A percentile compares a stretch with the other conserved stretches of the same genome.
Evolutionary conservation across 1,140 invertebrate genomes (phyloP).

Genomic region (Drosophila lacteicornis): DNA sequence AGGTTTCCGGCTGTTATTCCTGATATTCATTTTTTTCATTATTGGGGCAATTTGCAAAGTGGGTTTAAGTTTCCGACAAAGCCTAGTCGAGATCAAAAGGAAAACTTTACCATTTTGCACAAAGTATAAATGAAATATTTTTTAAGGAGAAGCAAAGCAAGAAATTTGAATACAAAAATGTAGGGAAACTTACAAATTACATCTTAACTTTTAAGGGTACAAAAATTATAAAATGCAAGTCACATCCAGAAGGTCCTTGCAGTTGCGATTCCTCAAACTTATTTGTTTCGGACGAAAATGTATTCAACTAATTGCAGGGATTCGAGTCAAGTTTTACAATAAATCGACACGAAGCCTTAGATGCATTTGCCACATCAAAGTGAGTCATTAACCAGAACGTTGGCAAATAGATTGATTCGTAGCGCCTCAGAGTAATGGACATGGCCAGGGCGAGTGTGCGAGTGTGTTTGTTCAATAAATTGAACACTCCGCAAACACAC

Average conservation of each 20-base stretch:
- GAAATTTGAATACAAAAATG: background rate
- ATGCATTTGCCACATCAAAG: constrained; percentile 53
- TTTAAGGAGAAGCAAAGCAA: background rate
- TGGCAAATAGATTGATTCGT: constrained; percentile 52
- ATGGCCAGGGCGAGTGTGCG: constrained; percentile 18
- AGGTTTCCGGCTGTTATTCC: constrained; percentile 52
- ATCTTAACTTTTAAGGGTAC: background rate
- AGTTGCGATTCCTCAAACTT: no score
- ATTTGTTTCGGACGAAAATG: background rate
- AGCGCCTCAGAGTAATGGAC: constrained; percentile 25
- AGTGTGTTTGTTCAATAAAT: constrained; percentile 72
- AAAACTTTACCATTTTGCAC: constrained; percentile 30
- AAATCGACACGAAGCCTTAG: constrained; percentile 14
- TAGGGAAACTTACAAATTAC: background rate
- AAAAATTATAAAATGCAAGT: background rate
- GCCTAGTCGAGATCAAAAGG: constrained; percentile 44
- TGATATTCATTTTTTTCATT: constrained; percentile 57
- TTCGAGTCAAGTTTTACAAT: constrained; percentile 7
- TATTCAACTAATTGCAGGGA: constrained; percentile 35
- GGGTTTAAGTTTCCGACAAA: constrained; percentile 70
- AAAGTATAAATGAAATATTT: background rate
- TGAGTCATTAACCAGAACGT: constrained; percentile 39
- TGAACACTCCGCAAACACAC: constrained; percentile 39
- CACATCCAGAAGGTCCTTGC: no score
- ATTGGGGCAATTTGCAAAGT: constrained; percentile 80